Conservation (phyloP, 2,888 invertebrate genomes). For the Teleiodes luculella region DNA sequence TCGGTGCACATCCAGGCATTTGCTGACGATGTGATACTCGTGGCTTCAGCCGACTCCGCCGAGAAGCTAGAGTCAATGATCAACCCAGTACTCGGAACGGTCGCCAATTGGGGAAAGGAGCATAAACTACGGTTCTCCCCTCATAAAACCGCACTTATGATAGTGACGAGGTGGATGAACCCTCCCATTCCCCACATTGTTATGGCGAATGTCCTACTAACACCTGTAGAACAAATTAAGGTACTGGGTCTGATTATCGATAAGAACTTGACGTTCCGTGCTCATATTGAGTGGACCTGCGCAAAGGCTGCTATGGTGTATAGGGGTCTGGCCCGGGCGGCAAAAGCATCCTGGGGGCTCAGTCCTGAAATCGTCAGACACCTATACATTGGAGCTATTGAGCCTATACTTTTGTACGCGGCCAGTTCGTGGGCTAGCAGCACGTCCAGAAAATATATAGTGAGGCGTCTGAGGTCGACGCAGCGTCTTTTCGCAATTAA, state of each 20-base stretch:
- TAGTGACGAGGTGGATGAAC: neutral
- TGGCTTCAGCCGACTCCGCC: slow-evolving; percentile 8
- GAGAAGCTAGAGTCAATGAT: neutral
- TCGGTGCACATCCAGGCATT: no score
- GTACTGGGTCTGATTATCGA: slow-evolving; percentile 20
- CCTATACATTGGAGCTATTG: slow-evolving; percentile 9
- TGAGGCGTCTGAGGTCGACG: neutral
- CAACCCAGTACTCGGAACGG: slow-evolving; percentile 11
- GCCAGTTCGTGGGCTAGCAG: slow-evolving; percentile 17
- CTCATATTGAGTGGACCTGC: neutral
- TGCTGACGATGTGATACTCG: neutral
- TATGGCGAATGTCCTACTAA: slow-evolving; percentile 12
- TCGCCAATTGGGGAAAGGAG: slow-evolving; percentile 1
- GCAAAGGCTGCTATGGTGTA: neutral
- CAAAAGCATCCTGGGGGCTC: slow-evolving; percentile 9
- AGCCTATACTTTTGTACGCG: slow-evolving; percentile 1
- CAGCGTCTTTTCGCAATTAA: slow-evolving; percentile 9
- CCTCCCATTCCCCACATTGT: neutral
- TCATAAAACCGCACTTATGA: neutral
- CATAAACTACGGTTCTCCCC: neutral
- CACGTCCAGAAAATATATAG: neutral
- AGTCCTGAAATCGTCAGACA: slow-evolving; percentile 3
- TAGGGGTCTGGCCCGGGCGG: slow-evolving; percentile 9
- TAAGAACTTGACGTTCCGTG: slow-evolving; percentile 4
- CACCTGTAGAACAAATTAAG: slow-evolving; percentile 12